Conservation (phyloP, 2,888 invertebrate species). For the Teinopalpus imperialis region DNA sequence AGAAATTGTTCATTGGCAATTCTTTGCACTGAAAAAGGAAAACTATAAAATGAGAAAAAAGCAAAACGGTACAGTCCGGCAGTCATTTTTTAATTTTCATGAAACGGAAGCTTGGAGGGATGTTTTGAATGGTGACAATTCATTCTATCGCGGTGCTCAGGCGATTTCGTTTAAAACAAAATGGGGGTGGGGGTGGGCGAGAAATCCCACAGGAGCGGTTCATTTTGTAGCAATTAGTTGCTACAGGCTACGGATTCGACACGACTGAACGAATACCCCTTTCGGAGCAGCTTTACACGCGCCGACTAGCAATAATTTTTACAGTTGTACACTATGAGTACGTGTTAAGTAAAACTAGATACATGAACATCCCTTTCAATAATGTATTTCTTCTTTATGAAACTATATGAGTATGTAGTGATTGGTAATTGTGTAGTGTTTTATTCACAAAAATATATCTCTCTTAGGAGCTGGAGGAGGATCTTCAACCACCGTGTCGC, state of each 20-base stretch:
- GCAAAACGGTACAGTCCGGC: background rate
- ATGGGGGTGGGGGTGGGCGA: constrained; percentile 56
- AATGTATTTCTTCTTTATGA: no score
- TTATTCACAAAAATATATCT: no score
- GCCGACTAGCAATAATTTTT: constrained; percentile 29
- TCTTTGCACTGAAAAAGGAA: constrained; percentile 12
- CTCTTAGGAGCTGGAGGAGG: no score
- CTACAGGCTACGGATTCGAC: constrained; percentile 74
- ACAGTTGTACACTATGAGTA: background rate
- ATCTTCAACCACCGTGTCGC: no score
- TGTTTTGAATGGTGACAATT: constrained; percentile 40
- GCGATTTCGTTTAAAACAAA: constrained; percentile 74
- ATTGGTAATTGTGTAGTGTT: no score
- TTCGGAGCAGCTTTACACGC: constrained; percentile 42
- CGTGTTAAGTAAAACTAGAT: no score
- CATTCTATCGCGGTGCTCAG: constrained; percentile 42
- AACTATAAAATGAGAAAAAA: constrained; percentile 1
- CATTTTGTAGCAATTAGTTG: constrained; percentile 81
- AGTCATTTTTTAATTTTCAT: constrained; percentile 19
- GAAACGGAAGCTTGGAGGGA: constrained; percentile 12
- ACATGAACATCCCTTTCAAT: no score
- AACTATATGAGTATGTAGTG: no score
- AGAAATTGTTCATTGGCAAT: constrained; percentile 7
- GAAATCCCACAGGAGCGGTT: constrained; percentile 65
- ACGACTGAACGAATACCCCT: constrained; percentile 78